phyloP scores from a whole-genome alignment of 2,888 invertebrate species.

The Philaethria dido region DNA sequence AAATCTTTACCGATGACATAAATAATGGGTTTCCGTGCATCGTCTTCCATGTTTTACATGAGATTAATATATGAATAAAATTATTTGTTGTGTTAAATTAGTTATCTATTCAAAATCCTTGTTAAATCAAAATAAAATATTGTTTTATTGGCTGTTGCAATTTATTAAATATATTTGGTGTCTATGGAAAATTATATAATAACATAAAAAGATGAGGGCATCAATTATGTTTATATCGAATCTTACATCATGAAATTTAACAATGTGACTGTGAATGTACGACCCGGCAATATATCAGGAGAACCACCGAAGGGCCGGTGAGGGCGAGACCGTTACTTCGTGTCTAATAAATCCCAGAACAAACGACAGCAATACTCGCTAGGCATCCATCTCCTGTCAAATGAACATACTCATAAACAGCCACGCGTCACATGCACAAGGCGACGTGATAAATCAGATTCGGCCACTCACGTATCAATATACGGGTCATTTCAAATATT shows the following conservation, averaged over 20 bases:
- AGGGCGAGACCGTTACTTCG: conserved; percentile 72
- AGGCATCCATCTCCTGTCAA: conserved; percentile 76
- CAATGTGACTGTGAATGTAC: conserved; percentile 18
- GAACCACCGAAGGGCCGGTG: conserved; percentile 34
- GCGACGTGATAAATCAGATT: conserved; percentile 69
- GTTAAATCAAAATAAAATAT: background rate
- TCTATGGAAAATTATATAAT: no score
- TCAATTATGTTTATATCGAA: background rate
- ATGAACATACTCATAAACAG: conserved; percentile 47
- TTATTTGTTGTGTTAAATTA: background rate
- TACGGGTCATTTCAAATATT: conserved; percentile 59
- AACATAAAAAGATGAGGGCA: no score
- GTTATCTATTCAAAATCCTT: background rate
- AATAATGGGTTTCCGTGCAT: conserved; percentile 38
- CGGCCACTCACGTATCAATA: conserved; percentile 50
- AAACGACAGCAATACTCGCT: conserved; percentile 71
- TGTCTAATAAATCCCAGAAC: conserved; percentile 78
- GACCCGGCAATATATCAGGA: conserved; percentile 31
- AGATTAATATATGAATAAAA: conserved; percentile 30
- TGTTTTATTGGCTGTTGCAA: no score
- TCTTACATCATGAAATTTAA: conserved; percentile 14
- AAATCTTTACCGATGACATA: conserved; percentile 40
- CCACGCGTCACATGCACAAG: conserved; percentile 44
- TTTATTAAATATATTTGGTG: no score
- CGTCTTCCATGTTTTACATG: conserved; percentile 24